Percentiles rank a stretch among this genome's conserved stretches.
Conservation (phyloP, 30 jellyfish, hydroid and myxozoan genomes). For the Chironex yamaguchii region DNA sequence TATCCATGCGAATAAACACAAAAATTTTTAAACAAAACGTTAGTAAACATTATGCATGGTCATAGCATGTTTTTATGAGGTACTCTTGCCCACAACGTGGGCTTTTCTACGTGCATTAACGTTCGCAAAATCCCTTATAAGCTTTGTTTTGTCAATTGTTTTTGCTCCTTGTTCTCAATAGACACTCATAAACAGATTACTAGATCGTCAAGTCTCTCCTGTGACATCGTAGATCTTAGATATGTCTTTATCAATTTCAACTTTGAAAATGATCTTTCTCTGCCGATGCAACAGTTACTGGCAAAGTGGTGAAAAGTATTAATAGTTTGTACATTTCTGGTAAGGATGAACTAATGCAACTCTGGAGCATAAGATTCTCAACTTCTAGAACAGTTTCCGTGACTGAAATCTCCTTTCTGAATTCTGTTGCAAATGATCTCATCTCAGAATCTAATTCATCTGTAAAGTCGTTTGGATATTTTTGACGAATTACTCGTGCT, state of each 20-base stretch:
- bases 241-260: constrained; percentile 24
- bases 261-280: constrained; percentile 44
- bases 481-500: background rate
- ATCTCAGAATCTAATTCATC: constrained; percentile 34
- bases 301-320: constrained; percentile 39
- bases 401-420: constrained; percentile 2
- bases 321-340: constrained; percentile 12
- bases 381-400: constrained; percentile 19
- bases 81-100: too few relatives aligned
- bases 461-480: constrained; percentile 24
- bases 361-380: constrained; percentile 21
- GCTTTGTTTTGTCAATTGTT: constrained; percentile 20
- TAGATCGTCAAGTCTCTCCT: constrained; percentile 12
- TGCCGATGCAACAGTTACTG: constrained; percentile 56
- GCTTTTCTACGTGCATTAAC: constrained; percentile 53
- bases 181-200: constrained; percentile 34
- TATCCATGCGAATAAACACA: too few relatives aligned
- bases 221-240: constrained; percentile 43
- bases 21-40: too few relatives aligned
- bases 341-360: constrained; percentile 51
- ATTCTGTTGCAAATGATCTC: constrained; percentile 32
- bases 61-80: too few relatives aligned
- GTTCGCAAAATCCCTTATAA: constrained; percentile 16
- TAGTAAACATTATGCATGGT: too few relatives aligned
- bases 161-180: constrained; percentile 45